These are phyloP conservation scores for Turritopsis dohrnii DNA, from an alignment of 30 jellyfish, hydroid and myxozoan species.

Conservation along the genomic window DNA sequence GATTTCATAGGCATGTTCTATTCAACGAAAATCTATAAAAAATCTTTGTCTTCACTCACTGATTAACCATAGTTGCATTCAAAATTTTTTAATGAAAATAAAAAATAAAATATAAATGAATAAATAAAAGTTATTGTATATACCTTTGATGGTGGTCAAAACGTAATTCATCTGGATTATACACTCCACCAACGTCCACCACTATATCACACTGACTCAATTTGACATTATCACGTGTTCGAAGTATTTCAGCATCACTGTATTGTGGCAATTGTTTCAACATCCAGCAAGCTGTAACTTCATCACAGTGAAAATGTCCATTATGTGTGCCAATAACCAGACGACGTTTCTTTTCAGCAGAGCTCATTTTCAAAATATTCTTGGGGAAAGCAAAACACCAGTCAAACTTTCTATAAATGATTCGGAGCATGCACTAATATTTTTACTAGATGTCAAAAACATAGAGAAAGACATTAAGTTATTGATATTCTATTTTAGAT, in stretches of 20 bases:
- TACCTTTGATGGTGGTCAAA: constrained; percentile 99
- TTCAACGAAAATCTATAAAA: too few species aligned
- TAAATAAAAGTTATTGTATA: too few species aligned
- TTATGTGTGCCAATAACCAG: constrained; percentile 91
- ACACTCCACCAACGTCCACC: constrained; percentile 98
- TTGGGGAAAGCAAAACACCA: neutral
- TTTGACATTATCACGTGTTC: constrained; percentile 66
- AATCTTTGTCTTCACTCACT: too few species aligned
- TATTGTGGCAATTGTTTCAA: constrained; percentile 68
- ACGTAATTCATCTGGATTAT: constrained; percentile 57
- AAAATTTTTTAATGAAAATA: too few species aligned
- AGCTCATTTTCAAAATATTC: constrained; percentile 10
- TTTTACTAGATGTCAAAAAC: neutral
- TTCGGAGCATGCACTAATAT: neutral
- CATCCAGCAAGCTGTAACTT: constrained; percentile 83
- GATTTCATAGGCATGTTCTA: too few species aligned
- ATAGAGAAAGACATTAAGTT: too few species aligned
- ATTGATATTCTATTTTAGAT: too few species aligned
- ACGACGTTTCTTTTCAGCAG: constrained; percentile 22
- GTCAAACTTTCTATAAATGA: neutral
- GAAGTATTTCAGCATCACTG: constrained; percentile 66
- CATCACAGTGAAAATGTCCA: constrained; percentile 98
- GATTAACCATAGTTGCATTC: too few species aligned
- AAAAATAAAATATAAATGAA: too few species aligned
- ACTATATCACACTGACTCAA: constrained; percentile 81